Evolutionary conservation across 2,113 vertebrate genomes (phyloP).

Genomic region (Corynorhinus townsendii): DNA sequence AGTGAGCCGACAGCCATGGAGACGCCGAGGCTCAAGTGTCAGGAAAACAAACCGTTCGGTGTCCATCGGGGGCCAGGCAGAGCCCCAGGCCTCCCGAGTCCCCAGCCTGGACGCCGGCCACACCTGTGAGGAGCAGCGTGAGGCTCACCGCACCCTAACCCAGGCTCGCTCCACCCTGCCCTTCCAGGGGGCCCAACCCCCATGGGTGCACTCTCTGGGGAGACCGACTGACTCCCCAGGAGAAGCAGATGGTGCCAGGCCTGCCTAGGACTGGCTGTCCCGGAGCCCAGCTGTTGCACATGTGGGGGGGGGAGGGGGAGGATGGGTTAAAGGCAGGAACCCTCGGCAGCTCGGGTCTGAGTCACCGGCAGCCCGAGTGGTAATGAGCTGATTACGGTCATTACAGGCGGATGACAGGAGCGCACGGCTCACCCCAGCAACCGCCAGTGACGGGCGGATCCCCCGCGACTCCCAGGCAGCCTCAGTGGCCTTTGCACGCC

Average conservation of each 20-base stretch:
- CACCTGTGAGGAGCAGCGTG: not conserved
- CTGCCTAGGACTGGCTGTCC: not conserved
- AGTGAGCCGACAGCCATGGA: not conserved
- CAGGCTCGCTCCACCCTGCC: not conserved
- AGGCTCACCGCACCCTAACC: not conserved
- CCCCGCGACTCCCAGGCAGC: not conserved
- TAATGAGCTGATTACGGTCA: constrained; percentile 67
- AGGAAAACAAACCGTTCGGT: not conserved
- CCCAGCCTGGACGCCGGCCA: not conserved
- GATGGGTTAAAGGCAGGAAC: not conserved
- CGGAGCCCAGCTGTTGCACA: constrained; percentile 43
- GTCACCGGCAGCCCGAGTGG: constrained; percentile 23
- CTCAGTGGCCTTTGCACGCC: not conserved
- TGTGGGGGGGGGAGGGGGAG: not conserved
- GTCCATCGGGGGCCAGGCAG: not conserved
- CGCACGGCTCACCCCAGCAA: not conserved
- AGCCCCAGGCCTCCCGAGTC: not conserved
- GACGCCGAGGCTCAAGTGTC: not conserved
- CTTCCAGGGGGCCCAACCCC: not conserved
- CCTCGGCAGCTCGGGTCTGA: not conserved
- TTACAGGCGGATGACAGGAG: not conserved
- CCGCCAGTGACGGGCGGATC: not conserved
- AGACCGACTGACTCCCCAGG: not conserved
- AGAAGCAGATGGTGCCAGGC: constrained; percentile 14
- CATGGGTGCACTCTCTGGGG: not conserved